Evolutionary conservation across 2,797 vertebrate species (phyloP).

Genomic region (Pseudochirops corinnae): DNA sequence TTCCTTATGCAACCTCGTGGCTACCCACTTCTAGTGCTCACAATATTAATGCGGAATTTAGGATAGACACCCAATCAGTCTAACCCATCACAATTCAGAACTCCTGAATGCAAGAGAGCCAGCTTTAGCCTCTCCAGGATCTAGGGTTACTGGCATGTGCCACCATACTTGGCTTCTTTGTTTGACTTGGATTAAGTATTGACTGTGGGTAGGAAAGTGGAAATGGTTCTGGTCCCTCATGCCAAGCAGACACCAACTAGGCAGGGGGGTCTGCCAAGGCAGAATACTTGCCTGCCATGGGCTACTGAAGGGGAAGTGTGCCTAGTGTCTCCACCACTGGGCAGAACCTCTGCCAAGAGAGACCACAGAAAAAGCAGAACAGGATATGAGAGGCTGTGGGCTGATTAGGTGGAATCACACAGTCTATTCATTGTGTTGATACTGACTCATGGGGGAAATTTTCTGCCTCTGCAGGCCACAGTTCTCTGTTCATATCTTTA

Average conservation of each 20-base stretch:
- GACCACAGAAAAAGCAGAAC: constrained; percentile 66
- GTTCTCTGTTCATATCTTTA: constrained; percentile 4
- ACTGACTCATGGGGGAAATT: constrained; percentile 70
- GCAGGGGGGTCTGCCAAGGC: neutral
- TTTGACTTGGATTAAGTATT: neutral
- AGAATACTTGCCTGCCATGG: neutral
- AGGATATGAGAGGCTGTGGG: constrained; percentile 53
- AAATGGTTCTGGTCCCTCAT: neutral
- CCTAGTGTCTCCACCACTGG: constrained; percentile 54
- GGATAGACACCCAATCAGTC: neutral
- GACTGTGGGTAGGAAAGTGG: neutral
- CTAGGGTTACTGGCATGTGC: neutral
- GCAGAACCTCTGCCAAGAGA: constrained; percentile 28
- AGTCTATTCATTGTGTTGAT: neutral
- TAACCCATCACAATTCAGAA: neutral
- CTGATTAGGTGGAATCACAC: constrained; percentile 63
- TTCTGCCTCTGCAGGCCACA: neutral
- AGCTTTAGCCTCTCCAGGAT: neutral
- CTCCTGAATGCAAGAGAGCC: neutral
- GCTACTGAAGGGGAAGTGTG: constrained; percentile 32
- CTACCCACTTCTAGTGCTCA: neutral
- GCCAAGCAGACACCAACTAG: neutral
- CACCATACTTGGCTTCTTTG: neutral
- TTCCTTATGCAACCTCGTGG: neutral
- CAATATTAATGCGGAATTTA: neutral